Evolutionary conservation across 2,113 vertebrate genomes (phyloP), one percentile per base, ranked within the genome.

Genomic region (Podarcis cretensis): DNA sequence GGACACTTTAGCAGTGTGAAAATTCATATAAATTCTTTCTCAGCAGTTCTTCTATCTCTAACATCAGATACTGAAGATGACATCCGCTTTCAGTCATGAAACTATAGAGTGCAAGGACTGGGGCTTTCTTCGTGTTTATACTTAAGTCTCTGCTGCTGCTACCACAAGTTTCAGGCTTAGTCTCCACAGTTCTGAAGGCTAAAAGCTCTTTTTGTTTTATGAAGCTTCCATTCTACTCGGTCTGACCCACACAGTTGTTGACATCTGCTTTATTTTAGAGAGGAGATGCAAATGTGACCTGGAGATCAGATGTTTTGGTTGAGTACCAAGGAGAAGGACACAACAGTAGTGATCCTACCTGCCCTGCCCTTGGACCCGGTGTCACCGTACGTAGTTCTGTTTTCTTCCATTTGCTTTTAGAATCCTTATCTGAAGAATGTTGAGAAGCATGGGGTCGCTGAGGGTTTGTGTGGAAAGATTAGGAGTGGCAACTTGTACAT

Each of bases 321-420:
- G 99, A 99, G 86, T 99, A 99, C 76, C 98, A 99, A 93, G 99
- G 99, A 80, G 99, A 99, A 95, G 98, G 98, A 6, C 96, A 95
- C 35, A 98, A 98, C 3, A 94, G 97, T 88, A 96, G 97, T 0
- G 98, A 99, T 95, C 98, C 99, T 3, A 95, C 97, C 13, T 99
- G 99, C 81, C 99, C 99, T 8, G 95, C 97, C 37, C 95, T 99
- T 81, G 99, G 99, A 8, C 98, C 99, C 0, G 99, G 99, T 77
- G 99, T 99, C 23, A 98, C 98, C 43, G 98, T 99, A 97, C 94
- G 98, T 90, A 91, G 27, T 30, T 35, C 54, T 54, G 32, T 4
- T 37, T 48, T 82, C 6, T 74, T 84, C 4, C 25, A 4, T 78
- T 79, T 6, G 21, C 12, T 86, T 79, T 86, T 32, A 37, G 75